phyloP scores from a whole-genome alignment of 2,888 invertebrate species.

The Endotricha flammealis region DNA sequence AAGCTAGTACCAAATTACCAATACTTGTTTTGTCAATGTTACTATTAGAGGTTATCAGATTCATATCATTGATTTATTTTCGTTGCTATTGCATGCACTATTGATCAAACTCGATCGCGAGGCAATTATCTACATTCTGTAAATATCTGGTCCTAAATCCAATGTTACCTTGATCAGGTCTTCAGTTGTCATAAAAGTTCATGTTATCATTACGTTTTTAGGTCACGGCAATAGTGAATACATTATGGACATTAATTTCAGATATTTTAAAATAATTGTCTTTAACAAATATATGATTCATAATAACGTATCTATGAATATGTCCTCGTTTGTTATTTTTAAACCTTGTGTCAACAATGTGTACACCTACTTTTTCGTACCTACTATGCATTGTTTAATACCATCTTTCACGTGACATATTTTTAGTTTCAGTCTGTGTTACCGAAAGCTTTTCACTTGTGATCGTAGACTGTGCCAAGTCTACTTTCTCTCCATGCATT shows the following conservation, averaged over 20 bases:
- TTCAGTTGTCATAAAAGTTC: constrained; percentile 37
- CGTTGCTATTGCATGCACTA: constrained; percentile 10
- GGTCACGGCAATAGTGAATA: too few species aligned
- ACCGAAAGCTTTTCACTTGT: constrained; percentile 41
- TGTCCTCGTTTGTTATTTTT: too few species aligned
- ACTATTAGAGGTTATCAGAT: constrained; percentile 16
- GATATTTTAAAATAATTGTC: too few species aligned
- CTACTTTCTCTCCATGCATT: constrained; percentile 45
- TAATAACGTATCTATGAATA: too few species aligned
- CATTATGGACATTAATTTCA: too few species aligned
- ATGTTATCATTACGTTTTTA: constrained; percentile 44
- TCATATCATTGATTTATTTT: constrained; percentile 5
- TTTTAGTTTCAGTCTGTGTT: constrained; percentile 23
- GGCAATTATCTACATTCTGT: not conserved
- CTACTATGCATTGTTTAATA: too few species aligned
- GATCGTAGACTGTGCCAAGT: constrained; percentile 45
- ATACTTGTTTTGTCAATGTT: not conserved
- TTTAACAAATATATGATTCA: too few species aligned
- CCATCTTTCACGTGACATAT: constrained; percentile 33
- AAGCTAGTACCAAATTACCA: too few species aligned
- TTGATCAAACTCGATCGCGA: constrained; percentile 13
- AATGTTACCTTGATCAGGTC: constrained; percentile 22
- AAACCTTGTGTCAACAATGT: too few species aligned
- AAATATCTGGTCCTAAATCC: constrained; percentile 15
- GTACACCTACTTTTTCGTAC: too few species aligned